Evolutionary conservation across 37 sponge, comb jelly and placozoan species (phyloP).

Genomic region (Geodia barretti): DNA sequence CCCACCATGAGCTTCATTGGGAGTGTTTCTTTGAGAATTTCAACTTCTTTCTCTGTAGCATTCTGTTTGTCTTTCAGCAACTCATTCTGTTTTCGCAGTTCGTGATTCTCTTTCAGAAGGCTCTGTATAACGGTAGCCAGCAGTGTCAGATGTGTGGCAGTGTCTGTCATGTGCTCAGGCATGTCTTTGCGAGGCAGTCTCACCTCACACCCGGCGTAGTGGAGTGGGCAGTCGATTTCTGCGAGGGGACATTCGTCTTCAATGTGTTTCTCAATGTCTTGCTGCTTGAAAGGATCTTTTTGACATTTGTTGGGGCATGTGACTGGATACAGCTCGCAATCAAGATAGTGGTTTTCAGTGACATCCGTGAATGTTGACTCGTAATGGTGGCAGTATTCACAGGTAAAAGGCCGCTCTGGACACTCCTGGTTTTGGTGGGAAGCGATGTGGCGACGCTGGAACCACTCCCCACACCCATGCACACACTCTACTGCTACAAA

Average conservation of each 20-base stretch:
- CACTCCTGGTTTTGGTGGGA: conserved; percentile 1
- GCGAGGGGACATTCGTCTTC: neutral
- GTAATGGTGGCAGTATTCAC: conserved; percentile 23
- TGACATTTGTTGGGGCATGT: conserved; percentile 22
- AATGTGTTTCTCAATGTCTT: conserved; percentile 3
- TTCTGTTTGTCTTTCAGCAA: too few species aligned
- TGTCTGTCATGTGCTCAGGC: neutral
- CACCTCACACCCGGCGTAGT: neutral
- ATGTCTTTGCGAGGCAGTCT: neutral
- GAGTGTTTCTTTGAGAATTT: too few species aligned
- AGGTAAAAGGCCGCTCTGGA: conserved; percentile 26
- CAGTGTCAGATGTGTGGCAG: too few species aligned
- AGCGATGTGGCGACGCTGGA: neutral
- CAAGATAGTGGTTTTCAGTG: conserved; percentile 6
- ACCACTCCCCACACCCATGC: too few species aligned
- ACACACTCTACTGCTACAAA: conserved; percentile 8
- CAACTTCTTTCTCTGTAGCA: too few species aligned
- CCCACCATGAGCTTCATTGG: too few species aligned
- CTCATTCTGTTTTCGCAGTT: too few species aligned
- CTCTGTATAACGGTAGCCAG: too few species aligned
- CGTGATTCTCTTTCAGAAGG: too few species aligned
- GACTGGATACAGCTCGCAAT: neutral
- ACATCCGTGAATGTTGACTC: conserved; percentile 25
- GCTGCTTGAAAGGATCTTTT: neutral
- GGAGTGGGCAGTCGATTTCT: neutral